These are phyloP conservation scores for Alectura lathami DNA, from an alignment of 2,113 vertebrate genomes.

Conservation along the genomic window DNA sequence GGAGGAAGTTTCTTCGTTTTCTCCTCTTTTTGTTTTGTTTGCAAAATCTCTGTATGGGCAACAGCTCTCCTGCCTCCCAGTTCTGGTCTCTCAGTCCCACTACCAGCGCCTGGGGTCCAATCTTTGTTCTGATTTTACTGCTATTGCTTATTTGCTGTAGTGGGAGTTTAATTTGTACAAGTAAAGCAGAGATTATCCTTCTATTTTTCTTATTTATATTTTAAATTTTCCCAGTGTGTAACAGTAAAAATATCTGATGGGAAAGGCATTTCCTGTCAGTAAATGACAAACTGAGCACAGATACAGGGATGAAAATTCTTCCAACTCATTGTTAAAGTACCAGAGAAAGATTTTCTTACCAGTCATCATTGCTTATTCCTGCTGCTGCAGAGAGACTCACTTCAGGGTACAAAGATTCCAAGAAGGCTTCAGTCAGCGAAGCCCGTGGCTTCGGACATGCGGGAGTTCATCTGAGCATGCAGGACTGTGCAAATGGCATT, in stretches of 20 bases:
- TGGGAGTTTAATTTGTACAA: not conserved
- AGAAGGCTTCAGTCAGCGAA: not conserved
- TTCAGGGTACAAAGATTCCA: not conserved
- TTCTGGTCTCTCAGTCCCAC: not conserved
- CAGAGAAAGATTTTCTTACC: conserved; percentile 5
- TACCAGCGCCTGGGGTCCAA: not conserved
- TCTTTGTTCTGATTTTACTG: not conserved
- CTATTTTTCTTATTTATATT: not conserved
- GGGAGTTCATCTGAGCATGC: not conserved
- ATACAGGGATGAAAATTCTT: not conserved
- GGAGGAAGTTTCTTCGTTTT: not conserved
- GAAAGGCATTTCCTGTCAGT: not conserved
- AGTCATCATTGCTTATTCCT: not conserved
- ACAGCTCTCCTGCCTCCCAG: not conserved
- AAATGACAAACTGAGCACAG: not conserved
- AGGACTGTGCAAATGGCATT: not conserved
- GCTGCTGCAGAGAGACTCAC: not conserved
- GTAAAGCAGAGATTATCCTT: not conserved
- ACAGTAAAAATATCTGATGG: not conserved
- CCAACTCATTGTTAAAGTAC: not conserved
- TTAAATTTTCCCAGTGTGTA: not conserved
- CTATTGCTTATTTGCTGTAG: not conserved
- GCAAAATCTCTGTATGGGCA: not conserved
- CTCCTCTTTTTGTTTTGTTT: not conserved
- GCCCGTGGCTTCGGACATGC: not conserved